phyloP scores from a whole-genome alignment of 2,888 invertebrate genomes.

The Hyalella azteca region DNA sequence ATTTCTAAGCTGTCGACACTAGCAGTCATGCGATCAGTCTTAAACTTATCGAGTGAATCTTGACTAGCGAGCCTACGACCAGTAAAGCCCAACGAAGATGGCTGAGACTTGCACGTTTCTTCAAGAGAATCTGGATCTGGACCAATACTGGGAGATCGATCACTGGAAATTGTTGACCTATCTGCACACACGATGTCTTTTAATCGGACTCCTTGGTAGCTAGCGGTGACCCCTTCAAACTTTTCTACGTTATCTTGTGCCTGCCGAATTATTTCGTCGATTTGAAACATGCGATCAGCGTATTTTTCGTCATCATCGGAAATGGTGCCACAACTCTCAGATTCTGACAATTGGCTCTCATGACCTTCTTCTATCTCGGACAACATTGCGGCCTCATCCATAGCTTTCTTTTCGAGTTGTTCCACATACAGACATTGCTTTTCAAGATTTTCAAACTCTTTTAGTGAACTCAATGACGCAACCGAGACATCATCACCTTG shows the following conservation, averaged over 20 bases:
- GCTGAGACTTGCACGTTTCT: slow-evolving; percentile 44
- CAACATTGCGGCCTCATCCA: slow-evolving; percentile 82
- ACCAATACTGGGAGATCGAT: slow-evolving; percentile 64
- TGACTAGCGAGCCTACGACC: slow-evolving; percentile 48
- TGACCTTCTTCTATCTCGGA: slow-evolving; percentile 65
- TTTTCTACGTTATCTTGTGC: slow-evolving; percentile 73
- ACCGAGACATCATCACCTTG: slow-evolving; percentile 85
- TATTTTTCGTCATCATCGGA: slow-evolving; percentile 68
- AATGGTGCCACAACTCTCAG: slow-evolving; percentile 70
- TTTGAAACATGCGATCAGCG: slow-evolving; percentile 71
- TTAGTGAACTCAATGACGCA: slow-evolving; percentile 72
- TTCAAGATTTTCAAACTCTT: slow-evolving; percentile 92
- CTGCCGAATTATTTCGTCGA: slow-evolving; percentile 73
- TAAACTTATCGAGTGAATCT: slow-evolving; percentile 53
- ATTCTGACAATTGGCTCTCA: slow-evolving; percentile 66
- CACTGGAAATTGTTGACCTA: slow-evolving; percentile 60
- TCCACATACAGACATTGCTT: slow-evolving; percentile 84
- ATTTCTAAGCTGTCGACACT: slow-evolving; percentile 61
- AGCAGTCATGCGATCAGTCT: slow-evolving; percentile 51
- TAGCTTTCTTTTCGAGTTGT: slow-evolving; percentile 79
- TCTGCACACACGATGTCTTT: slow-evolving; percentile 52
- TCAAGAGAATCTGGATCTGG: slow-evolving; percentile 58
- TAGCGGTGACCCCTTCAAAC: slow-evolving; percentile 62
- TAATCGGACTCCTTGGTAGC: slow-evolving; percentile 45
- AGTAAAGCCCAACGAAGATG: neutral